A percentile compares a stretch with the other conserved stretches of the same genome.
These are phyloP conservation scores for Leptura quadrifasciata DNA, from an alignment of 2,888 invertebrate genomes.

Conservation along the genomic window DNA sequence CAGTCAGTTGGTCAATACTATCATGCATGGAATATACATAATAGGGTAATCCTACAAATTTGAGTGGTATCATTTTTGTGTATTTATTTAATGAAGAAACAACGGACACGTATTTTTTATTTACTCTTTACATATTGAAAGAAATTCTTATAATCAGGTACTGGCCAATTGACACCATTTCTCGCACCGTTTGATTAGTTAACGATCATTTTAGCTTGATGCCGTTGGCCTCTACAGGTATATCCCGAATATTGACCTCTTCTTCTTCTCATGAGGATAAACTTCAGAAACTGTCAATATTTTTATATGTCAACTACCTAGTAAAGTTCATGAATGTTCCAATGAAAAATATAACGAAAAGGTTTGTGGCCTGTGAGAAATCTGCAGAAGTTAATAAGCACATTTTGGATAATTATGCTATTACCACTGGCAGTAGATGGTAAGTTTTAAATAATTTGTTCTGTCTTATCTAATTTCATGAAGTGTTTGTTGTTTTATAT, in stretches of 20 bases:
- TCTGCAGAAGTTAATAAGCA: conserved; percentile 64
- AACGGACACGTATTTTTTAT: no score
- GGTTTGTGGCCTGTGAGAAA: conserved; percentile 64
- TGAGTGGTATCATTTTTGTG: no score
- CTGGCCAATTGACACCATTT: no score
- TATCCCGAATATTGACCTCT: conserved; percentile 56
- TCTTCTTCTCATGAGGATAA: conserved; percentile 47
- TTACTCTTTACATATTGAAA: no score
- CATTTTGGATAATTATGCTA: conserved; percentile 66
- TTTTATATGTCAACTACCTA: conserved; percentile 68
- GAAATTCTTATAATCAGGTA: no score
- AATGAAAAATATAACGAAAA: conserved; percentile 63
- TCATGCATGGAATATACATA: no score
- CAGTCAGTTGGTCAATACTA: no score
- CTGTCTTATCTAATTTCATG: not conserved
- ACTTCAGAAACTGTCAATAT: conserved; percentile 63
- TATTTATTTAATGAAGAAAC: no score
- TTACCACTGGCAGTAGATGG: conserved; percentile 58
- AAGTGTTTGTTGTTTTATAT: no score
- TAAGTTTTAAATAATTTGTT: conserved; percentile 50
- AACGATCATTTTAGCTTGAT: conserved; percentile 58
- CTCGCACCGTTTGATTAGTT: no score
- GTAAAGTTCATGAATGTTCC: conserved; percentile 64
- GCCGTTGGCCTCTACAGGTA: conserved; percentile 55
- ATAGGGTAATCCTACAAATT: no score